Base-by-base conservation (phyloP, 2,888 invertebrate genomes). In the Augiades crinisus region DNA sequence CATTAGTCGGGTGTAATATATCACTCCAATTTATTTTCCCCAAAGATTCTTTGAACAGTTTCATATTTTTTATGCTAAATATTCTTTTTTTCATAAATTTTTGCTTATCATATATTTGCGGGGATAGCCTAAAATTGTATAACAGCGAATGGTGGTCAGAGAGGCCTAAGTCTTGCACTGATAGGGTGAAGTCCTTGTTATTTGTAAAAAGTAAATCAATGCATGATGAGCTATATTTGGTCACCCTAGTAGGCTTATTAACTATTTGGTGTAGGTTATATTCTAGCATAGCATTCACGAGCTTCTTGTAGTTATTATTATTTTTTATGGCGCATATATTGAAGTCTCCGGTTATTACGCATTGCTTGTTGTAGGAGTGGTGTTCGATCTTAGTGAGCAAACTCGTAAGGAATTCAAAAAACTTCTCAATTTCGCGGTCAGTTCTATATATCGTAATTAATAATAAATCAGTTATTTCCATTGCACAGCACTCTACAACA, bases 181-280 rank as follows among this genome's bases (percentile, higher is more conserved):
- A 21, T 13, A 44, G 4, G 1, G 19, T 33, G 13, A 2, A 44
- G 1, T 44, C 5, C n/a, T 44, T 44, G n/a, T 10, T 44, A 14
- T 44, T 44, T 12, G 44, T 44, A 2, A 44, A 44, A 1, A 44
- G 12, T 21, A 44, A 13, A 33, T 44, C 44, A 5, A 44, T 44
- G 13, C 44, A 44, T 3, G n/a, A n/a, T 21, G 33, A 33, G 8
- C 31, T 44, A 21, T 31, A 21, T 19, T 31, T 21, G 8, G 44
- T 44, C 2, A 21, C 31, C n/a, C 44, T 44, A 3, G 44, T 44
- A 3, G 44, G 44, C 1, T 1, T 21, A 21, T 21, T 33, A 1
- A 44, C 44, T 14, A 44, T 21, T 44, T 44, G 44, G 13, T 44
- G 31, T 12, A 44, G 33, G 8, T 44, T 33, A 5, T 33, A 8